Conservation (phyloP, 92 coral and sea anemone genomes). For the Epizoanthus fatuus region DNA sequence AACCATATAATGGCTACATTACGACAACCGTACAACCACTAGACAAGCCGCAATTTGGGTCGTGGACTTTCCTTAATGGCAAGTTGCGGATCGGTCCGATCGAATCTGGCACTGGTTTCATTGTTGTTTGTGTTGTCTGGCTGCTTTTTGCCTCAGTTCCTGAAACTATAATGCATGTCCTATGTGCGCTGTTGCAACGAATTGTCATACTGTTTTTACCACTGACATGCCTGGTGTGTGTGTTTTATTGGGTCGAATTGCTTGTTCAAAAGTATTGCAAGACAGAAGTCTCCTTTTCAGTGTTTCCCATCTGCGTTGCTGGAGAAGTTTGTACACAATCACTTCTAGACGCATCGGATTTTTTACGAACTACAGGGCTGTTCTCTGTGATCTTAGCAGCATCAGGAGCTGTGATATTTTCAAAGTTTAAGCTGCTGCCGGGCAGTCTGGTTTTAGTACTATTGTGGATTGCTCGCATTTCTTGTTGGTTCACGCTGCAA, state of each 20-base stretch:
- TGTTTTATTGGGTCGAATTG: conserved; percentile 97
- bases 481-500: conserved; percentile 87
- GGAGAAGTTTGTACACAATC: conserved; percentile 97
- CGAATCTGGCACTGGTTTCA: conserved; percentile 91
- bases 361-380: conserved; percentile 85
- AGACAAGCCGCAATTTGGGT: conserved; percentile 82
- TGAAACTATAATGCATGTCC: conserved; percentile 81
- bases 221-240: conserved; percentile 87
- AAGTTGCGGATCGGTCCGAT: conserved; percentile 88
- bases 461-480: conserved; percentile 82
- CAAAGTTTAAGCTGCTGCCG: conserved; percentile 85
- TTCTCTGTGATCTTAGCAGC: conserved; percentile 85
- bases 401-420: conserved; percentile 80
- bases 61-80: conserved; percentile 89
- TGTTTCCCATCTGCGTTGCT: conserved; percentile 92
- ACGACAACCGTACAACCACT: conserved; percentile 92
- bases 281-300: conserved; percentile 87
- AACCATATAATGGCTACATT: conserved; percentile 97
- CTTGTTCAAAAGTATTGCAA: conserved; percentile 97
- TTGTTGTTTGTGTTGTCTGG: conserved; percentile 83
- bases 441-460: conserved; percentile 78
- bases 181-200: conserved; percentile 84
- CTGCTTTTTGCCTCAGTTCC: conserved; percentile 95
- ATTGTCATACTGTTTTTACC: conserved; percentile 86
- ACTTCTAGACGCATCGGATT: conserved; percentile 92